Evolutionary conservation across 2,888 invertebrate genomes (phyloP), one percentile per base, ranked within the genome.

Genomic region (Atethmia centrago): DNA sequence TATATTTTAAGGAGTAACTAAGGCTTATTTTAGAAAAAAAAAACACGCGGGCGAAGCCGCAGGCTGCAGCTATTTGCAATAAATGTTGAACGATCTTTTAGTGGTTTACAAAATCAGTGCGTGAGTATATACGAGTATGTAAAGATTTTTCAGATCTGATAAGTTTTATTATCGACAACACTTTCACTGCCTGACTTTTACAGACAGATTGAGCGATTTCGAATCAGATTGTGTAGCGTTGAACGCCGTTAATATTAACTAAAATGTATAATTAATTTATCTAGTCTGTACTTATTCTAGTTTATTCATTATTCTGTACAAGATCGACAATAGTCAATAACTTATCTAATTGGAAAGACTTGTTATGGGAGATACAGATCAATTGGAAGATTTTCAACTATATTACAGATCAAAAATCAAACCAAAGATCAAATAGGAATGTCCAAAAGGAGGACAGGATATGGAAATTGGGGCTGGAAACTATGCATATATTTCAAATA

Each of bases 271-370:
- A 49, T 62, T 77, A 8, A 76, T 67, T 65, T 56, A 64, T 58
- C 56, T 66, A 66, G 45, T 59, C 49, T 45, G 51, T 55, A 47
- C 51, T 72, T 83, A 73, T 31, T 69, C 65, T 80, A 80, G 16
- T 81, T 79, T 74, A 84, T 80, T 69, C 47, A 65, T 70, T 40
- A 62, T 25, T 58, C 66, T 71, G 67, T 79, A 71, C 75, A 79
- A 83, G 84, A 63, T 64, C 74, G 69, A 79, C 66, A 79, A 59
- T 65, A 70, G 51, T 49, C 42, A 72, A 58, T 56, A 47, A 74
- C 16, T 74, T 64, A 79, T 64, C 10, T 66, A 45, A 64, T 28
- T 68, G 79, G 69, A 59, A 73, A 83, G 36, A 73, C 61, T 36
- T 68, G 9, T 21, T 25, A 16, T 56, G 67, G 69, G 59, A 70